Percentiles rank a stretch among this genome's conserved stretches.
phyloP scores from a whole-genome alignment of 1,140 invertebrate genomes.

The Brachionus rotundiformis region DNA sequence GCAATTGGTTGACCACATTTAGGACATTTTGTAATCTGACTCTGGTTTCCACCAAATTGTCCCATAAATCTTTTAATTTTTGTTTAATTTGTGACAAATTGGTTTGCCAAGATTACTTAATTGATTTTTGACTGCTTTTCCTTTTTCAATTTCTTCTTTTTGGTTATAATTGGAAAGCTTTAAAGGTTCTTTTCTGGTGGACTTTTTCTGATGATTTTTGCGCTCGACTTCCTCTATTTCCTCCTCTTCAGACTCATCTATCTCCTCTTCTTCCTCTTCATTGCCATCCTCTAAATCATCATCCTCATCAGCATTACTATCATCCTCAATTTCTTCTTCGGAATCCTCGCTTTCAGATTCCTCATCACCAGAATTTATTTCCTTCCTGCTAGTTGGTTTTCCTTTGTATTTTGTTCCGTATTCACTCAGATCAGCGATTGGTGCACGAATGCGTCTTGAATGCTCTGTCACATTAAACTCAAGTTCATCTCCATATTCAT shows the following conservation, averaged over 20 bases:
- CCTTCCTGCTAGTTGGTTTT: conserved; percentile 5
- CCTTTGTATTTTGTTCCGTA: conserved; percentile 32
- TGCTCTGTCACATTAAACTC: neutral
- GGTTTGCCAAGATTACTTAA: conserved; percentile 54
- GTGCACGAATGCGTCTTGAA: neutral
- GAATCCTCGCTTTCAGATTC: conserved; percentile 3
- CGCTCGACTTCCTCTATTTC: conserved; percentile 28
- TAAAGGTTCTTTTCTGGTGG: neutral
- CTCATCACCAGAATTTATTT: neutral
- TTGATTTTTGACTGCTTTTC: conserved; percentile 75
- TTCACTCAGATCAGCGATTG: conserved; percentile 46
- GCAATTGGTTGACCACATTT: conserved; percentile 74
- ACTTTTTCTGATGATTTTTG: conserved; percentile 33
- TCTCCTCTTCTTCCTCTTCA: conserved; percentile 35
- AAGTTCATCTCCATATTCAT: conserved; percentile 3
- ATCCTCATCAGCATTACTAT: conserved; percentile 18
- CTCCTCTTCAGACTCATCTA: neutral
- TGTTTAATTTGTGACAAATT: conserved; percentile 11
- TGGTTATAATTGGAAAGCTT: conserved; percentile 63
- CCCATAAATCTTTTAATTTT: conserved; percentile 71
- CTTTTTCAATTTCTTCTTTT: conserved; percentile 74
- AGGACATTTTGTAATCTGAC: conserved; percentile 82
- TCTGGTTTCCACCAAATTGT: conserved; percentile 76
- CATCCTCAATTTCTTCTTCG: neutral
- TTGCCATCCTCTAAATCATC: conserved; percentile 1